Evolutionary conservation across 2,797 vertebrate species (phyloP).

Genomic region (Ambastaia sidthimunki): DNA sequence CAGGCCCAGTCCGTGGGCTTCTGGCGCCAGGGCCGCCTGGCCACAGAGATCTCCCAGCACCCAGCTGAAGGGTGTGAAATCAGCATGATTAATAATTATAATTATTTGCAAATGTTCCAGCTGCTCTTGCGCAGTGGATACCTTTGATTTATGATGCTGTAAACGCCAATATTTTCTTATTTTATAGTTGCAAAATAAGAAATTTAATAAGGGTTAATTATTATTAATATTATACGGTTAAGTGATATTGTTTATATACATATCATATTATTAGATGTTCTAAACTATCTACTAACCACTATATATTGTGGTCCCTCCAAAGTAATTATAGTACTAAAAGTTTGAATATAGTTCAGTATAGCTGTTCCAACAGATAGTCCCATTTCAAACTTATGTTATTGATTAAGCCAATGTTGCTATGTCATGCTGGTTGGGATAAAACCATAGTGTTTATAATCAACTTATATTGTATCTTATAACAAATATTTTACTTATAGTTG

Average conservation of each 20-base stretch:
- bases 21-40: constrained; percentile 88
- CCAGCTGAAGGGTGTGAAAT: constrained; percentile 99
- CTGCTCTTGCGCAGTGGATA: constrained; percentile 95
- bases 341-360: too few relatives aligned
- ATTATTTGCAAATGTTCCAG: constrained; percentile 99
- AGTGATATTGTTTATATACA: not conserved
- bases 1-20: constrained; percentile 84
- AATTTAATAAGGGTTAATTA: too few relatives aligned
- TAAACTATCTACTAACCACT: too few relatives aligned
- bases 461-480: too few relatives aligned
- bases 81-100: constrained; percentile 99
- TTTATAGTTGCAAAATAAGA: not conserved
- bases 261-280: too few relatives aligned
- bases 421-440: not conserved
- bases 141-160: constrained; percentile 98
- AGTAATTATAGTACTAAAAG: too few relatives aligned
- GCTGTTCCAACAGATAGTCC: not conserved
- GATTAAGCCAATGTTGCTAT: not conserved
- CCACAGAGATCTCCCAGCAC: constrained; percentile 84
- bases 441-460: not conserved
- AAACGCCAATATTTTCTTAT: constrained; percentile 83
- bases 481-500: not conserved
- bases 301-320: too few relatives aligned
- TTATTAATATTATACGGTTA: too few relatives aligned
- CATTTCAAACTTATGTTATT: not conserved